Conservation (phyloP, 1,140 invertebrate genomes). For the Samia ricini region DNA sequence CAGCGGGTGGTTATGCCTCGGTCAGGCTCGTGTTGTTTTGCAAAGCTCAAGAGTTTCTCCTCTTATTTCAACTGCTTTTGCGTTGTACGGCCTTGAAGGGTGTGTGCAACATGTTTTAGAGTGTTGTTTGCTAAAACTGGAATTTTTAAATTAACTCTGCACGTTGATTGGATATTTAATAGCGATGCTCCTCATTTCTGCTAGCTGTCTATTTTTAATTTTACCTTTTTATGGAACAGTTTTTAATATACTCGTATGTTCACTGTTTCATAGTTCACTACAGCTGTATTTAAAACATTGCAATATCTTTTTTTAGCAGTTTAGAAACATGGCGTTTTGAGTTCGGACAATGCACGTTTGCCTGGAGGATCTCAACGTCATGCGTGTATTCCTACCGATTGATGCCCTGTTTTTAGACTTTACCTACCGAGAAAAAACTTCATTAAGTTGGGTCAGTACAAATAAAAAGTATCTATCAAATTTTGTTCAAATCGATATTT, state of each 20-base stretch:
- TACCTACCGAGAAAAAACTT: too few relatives aligned
- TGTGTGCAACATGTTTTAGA: constrained; percentile 71
- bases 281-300: too few relatives aligned
- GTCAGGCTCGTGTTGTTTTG: constrained; percentile 72
- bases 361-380: too few relatives aligned
- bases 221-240: neutral
- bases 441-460: too few relatives aligned
- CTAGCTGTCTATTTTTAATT: neutral
- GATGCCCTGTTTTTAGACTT: too few relatives aligned
- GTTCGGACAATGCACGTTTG: too few relatives aligned
- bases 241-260: neutral
- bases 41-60: constrained; percentile 72
- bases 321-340: too few relatives aligned
- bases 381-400: too few relatives aligned
- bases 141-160: constrained; percentile 74
- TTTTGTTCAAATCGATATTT: too few relatives aligned
- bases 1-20: constrained; percentile 73
- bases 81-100: constrained; percentile 70
- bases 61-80: constrained; percentile 74
- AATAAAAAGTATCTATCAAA: too few relatives aligned
- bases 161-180: constrained; percentile 58
- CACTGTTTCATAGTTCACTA: too few relatives aligned
- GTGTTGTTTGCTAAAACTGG: constrained; percentile 69
- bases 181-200: constrained; percentile 21
- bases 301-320: too few relatives aligned